phyloP scores from a whole-genome alignment of 2,113 vertebrate species.

The Mesocricetus auratus region DNA sequence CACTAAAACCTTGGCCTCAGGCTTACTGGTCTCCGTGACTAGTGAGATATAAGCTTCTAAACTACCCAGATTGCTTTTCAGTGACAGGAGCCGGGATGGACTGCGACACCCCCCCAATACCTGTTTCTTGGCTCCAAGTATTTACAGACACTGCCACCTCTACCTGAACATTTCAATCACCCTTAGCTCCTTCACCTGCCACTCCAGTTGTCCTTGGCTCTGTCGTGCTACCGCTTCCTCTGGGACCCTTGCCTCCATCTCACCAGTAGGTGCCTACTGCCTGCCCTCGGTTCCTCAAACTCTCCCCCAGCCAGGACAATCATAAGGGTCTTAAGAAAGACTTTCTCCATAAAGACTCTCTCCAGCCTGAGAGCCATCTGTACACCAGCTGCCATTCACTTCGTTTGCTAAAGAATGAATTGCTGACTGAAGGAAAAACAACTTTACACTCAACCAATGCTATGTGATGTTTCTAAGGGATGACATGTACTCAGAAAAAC shows the following conservation, averaged over 20 bases:
- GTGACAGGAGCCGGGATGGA: not conserved
- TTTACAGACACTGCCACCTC: not conserved
- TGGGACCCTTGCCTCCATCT: not conserved
- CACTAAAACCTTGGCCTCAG: not conserved
- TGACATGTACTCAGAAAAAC: not conserved
- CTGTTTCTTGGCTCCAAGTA: not conserved
- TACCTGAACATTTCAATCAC: not conserved
- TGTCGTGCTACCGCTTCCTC: not conserved
- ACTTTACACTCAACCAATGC: not conserved
- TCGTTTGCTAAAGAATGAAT: constrained; percentile 30
- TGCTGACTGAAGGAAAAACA: not conserved
- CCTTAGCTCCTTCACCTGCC: not conserved
- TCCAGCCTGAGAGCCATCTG: not conserved
- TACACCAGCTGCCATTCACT: not conserved
- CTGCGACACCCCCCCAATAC: not conserved
- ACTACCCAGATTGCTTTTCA: not conserved
- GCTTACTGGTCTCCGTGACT: not conserved
- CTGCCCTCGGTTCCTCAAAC: not conserved
- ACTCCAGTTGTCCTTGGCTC: not conserved
- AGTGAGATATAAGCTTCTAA: not conserved
- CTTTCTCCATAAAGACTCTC: not conserved
- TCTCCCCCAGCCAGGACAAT: not conserved
- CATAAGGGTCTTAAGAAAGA: not conserved
- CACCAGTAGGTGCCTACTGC: not conserved
- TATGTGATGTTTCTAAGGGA: not conserved